Conservation (phyloP, 2,797 vertebrate genomes). For the Hydrophis major region DNA sequence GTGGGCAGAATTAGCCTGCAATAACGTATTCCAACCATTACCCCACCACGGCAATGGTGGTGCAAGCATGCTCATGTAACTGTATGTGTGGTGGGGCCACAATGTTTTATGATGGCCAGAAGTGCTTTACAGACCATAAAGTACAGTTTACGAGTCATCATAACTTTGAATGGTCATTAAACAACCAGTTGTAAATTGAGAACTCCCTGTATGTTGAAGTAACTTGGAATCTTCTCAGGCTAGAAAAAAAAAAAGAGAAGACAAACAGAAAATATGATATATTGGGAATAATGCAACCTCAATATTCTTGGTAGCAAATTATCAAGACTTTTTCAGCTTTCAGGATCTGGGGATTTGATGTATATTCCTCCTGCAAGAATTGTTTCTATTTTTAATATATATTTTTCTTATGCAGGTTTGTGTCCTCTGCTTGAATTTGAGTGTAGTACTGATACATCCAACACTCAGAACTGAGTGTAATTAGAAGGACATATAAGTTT, state of each 20-base stretch:
- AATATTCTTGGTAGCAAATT: neutral
- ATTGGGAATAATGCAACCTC: neutral
- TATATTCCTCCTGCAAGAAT: neutral
- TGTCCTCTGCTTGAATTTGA: neutral
- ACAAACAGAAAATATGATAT: neutral
- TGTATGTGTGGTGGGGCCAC: too few relatives aligned
- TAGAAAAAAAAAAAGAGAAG: neutral
- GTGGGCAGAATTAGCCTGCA: too few relatives aligned
- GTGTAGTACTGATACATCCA: neutral
- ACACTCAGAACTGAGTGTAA: neutral
- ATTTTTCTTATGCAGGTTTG: neutral
- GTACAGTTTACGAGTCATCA: too few relatives aligned
- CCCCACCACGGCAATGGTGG: too few relatives aligned
- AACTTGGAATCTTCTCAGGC: neutral
- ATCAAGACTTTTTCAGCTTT: neutral
- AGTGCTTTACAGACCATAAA: too few relatives aligned
- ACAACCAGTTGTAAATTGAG: too few relatives aligned
- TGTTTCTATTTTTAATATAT: neutral
- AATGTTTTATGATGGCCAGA: too few relatives aligned
- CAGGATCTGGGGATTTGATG: neutral
- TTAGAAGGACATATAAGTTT: neutral
- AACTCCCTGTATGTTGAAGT: neutral
- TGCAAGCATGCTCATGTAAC: too few relatives aligned
- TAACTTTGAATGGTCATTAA: too few relatives aligned
- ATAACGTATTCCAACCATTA: too few relatives aligned